Conservation (phyloP, 2,113 vertebrate genomes). For the Oceanites oceanicus region DNA sequence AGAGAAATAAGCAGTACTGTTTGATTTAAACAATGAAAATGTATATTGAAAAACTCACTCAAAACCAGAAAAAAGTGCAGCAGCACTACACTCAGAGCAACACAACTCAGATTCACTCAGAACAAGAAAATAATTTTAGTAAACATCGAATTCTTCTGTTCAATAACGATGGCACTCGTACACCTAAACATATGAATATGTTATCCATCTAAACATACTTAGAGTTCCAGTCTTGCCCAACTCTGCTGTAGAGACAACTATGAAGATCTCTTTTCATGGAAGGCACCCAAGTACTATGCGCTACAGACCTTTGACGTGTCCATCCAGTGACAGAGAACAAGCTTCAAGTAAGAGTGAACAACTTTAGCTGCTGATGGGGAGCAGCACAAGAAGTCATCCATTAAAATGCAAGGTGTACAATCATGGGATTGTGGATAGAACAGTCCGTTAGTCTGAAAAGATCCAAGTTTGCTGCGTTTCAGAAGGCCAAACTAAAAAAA, state of each 20-base stretch:
- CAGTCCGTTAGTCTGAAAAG: neutral
- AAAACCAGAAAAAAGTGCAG: neutral
- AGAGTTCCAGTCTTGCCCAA: neutral
- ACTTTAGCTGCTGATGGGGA: neutral
- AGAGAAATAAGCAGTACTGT: neutral
- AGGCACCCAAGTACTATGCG: rapidly evolving
- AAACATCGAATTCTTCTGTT: neutral
- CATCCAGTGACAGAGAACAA: neutral
- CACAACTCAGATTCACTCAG: neutral
- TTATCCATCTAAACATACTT: neutral
- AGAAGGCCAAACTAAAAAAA: neutral
- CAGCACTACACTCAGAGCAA: neutral
- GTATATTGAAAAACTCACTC: neutral
- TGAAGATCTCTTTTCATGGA: neutral
- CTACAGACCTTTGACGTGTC: neutral
- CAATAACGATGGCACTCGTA: neutral
- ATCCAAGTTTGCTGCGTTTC: neutral
- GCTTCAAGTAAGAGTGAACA: neutral
- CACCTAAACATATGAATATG: neutral
- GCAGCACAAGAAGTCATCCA: neutral
- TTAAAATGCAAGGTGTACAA: neutral
- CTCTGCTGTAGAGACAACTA: neutral
- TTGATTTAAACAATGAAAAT: neutral
- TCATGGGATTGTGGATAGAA: neutral
- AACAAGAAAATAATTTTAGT: neutral